Evolutionary conservation across 2,113 vertebrate genomes (phyloP), one percentile per base, ranked within the genome.

Genomic region (Gymnocephalus cernua): DNA sequence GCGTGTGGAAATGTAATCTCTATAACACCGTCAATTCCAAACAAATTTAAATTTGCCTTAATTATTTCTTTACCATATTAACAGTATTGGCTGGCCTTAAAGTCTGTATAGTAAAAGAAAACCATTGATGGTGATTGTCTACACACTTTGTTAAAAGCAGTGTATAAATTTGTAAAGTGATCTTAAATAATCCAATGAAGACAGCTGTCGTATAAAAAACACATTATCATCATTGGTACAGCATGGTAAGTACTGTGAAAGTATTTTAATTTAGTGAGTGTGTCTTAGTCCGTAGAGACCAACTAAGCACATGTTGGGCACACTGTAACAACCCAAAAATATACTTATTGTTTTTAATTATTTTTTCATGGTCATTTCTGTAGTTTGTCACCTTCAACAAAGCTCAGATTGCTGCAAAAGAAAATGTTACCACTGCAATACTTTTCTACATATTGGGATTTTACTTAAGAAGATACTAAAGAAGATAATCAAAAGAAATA

Each of bases 1-100:
- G 68, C 16, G 16, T 8, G 50, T 58, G 48, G 29, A 45, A 64
- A 59, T 19, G 6, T 27, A 11, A 77, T 77, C 81, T 27, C 48
- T 45, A 14, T 50, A 79, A 75, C 29, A 59, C 32, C 21, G 47
- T 19, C 7, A 50, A 41, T 41, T 57, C 3, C 23, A 50, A 72
- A 38, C 32, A 29, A n/a, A 45, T 44, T 1, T 23, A 0, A 48
- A 32, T 6, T 4, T 2, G 18, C 21, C 21, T 25, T 6, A 13
- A 50, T 25, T 54, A 8, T 53, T 19, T 47, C 21, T 76, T 58
- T 53, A 25, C 25, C 14, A 44, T n/a, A 8, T 23, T 6, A 14
- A 29, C 59, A 25, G 21, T 4, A n/a, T 2, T n/a, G n/a, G 21
- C 18, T 59, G 41, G 2, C 4, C 2, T 15, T 10, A 41, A 48